Evolutionary conservation across 2,113 vertebrate species (phyloP), one percentile per base, ranked within the genome.

Genomic region (Hemiprocne comata): DNA sequence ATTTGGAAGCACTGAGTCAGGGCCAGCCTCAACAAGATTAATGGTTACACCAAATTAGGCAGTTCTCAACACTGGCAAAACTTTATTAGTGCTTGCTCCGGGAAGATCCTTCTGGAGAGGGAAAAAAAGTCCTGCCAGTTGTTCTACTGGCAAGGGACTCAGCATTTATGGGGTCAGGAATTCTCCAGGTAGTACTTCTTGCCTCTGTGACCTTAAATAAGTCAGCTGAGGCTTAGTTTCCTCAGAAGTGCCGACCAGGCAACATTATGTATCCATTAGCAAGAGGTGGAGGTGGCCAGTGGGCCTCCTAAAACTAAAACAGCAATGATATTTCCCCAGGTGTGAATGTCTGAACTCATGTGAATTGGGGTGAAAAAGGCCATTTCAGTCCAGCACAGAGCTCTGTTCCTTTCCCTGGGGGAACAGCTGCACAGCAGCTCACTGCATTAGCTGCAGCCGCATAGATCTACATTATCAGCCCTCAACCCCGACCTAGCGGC

Each of bases 221-320:
- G 25, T 51, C 46, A 71, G 5, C 31, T 83, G 53, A 85, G 36
- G 28, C 10, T 88, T 2, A 1, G 33, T 74, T 84, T 92, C 40
- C 75, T 81, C 89, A 90, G 44, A 60, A 64, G 20, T 7, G 2
- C 34, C 1, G 5, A 67, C 9, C 67, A 77, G 36, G 9, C n/a
- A 61, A 65, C 18, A 31, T 46, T 73, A 66, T 8, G 38, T 40
- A 58, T 61, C 76, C 40, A 66, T 66, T 50, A 86, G 20, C 34
- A 83, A 71, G 58, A 70, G 51, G 15, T 10, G 29, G 62, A 24
- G 8, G 77, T 20, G 25, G 23, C 13, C 31, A 77, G 36, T 4
- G 9, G 26, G 65, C 61, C 38, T 83, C 13, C 36, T 54, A 0
- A 0, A 11, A 11, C 36, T 62, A 61, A 53, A 90, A 1, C 36